These are phyloP conservation scores for Manis pentadactyla DNA, from an alignment of 2,797 vertebrate genomes.

Conservation along the genomic window DNA sequence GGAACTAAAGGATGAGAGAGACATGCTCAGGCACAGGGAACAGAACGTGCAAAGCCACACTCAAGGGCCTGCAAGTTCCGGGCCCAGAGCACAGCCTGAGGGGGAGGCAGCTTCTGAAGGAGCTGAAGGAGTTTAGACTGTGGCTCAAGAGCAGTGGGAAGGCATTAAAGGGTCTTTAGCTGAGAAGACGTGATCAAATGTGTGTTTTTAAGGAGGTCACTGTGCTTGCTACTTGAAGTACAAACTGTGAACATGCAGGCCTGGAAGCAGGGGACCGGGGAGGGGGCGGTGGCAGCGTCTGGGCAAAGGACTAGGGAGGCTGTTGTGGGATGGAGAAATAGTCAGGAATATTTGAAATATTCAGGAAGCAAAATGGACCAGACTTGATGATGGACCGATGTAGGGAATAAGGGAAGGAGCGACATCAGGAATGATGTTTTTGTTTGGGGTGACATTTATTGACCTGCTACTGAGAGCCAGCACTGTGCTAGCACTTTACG, in stretches of 20 bases:
- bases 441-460: background rate
- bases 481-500: background rate
- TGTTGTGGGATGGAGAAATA: background rate
- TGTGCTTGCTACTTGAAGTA: background rate
- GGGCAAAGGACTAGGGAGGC: background rate
- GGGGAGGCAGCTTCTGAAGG: background rate
- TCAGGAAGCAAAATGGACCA: slow-evolving; percentile 18
- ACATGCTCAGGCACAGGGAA: background rate
- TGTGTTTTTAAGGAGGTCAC: background rate
- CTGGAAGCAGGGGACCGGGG: background rate
- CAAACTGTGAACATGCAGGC: background rate
- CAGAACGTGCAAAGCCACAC: background rate
- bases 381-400: background rate
- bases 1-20: background rate
- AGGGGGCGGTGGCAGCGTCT: accelerated
- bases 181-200: background rate
- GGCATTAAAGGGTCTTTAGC: background rate
- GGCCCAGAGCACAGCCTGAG: background rate
- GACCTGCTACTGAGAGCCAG: slow-evolving; percentile 48
- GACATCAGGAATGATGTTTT: background rate
- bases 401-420: background rate
- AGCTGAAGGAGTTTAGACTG: background rate
- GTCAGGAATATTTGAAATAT: slow-evolving; percentile 51
- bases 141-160: background rate
- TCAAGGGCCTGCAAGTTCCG: background rate